Conservation (phyloP, 2,797 vertebrate species). For the Kryptopterus vitreolus region DNA sequence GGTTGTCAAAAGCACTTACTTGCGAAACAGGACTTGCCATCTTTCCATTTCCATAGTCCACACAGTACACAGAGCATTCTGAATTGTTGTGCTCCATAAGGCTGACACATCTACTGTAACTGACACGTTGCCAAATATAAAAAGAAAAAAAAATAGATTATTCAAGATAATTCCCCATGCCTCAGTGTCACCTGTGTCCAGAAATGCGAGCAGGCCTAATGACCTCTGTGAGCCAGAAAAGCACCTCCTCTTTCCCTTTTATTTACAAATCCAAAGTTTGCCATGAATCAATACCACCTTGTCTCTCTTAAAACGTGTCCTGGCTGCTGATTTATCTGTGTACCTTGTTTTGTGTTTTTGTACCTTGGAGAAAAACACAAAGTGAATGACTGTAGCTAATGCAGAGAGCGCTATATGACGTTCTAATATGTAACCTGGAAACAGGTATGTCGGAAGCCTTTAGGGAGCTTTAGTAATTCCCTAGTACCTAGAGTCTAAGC, state of each 20-base stretch:
- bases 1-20: constrained; percentile 9
- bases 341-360: background rate
- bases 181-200: background rate
- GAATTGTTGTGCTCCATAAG: constrained; percentile 63
- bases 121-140: constrained; percentile 40
- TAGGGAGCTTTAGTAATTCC: background rate
- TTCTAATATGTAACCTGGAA: background rate
- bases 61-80: background rate
- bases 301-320: constrained; percentile 24
- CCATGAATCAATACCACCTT: constrained; percentile 58
- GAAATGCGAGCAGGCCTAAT: constrained; percentile 40
- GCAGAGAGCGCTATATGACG: background rate
- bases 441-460: background rate
- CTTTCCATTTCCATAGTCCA: constrained; percentile 6
- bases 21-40: background rate
- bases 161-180: background rate
- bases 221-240: constrained; percentile 23
- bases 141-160: constrained; percentile 4
- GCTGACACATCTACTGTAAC: constrained; percentile 21
- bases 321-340: background rate
- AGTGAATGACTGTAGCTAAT: background rate
- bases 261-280: constrained; percentile 73
- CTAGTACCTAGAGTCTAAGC: background rate
- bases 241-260: constrained; percentile 41
- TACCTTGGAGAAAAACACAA: background rate